phyloP scores from a whole-genome alignment of 1,140 invertebrate genomes.

The Acromyrmex charruanus region DNA sequence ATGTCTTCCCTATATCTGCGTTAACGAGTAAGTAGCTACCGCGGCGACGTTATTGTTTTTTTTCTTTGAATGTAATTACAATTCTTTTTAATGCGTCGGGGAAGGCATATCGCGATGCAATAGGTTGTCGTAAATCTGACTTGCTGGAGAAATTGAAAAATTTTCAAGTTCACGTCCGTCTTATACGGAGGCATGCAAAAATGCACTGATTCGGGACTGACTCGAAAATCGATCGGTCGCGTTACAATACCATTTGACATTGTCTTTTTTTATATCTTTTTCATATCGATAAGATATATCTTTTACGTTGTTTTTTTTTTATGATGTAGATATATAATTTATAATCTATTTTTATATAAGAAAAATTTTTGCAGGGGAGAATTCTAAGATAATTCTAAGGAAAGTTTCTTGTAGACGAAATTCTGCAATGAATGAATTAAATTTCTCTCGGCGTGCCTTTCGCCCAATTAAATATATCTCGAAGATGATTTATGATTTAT shows the following conservation, averaged over 20 bases:
- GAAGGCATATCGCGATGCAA: not conserved
- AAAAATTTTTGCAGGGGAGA: not conserved
- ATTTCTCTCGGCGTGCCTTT: slow-evolving; percentile 13
- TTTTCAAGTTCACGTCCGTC: slow-evolving; percentile 8
- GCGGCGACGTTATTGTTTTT: slow-evolving; percentile 57
- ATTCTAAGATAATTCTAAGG: not conserved
- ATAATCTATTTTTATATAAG: not conserved
- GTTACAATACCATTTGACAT: slow-evolving; percentile 11
- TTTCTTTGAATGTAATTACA: slow-evolving; percentile 59
- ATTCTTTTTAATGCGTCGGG: slow-evolving; percentile 56
- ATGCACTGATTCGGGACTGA: slow-evolving; percentile 26
- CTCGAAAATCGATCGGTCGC: slow-evolving; percentile 27
- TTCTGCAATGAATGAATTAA: slow-evolving; percentile 3
- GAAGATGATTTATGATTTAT: slow-evolving; percentile 37
- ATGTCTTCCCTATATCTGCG: slow-evolving; percentile 68
- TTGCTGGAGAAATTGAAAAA: slow-evolving; percentile 30
- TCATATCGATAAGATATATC: slow-evolving; percentile 12
- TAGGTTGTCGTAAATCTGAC: slow-evolving; percentile 22
- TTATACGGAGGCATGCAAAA: not conserved
- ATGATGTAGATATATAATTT: not conserved
- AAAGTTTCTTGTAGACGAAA: not conserved
- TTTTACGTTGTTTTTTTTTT: not conserved
- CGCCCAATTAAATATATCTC: slow-evolving; percentile 25
- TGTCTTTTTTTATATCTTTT: slow-evolving; percentile 24
- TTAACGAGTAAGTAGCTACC: slow-evolving; percentile 58